Evolutionary conservation across 2,888 invertebrate species (phyloP).

Genomic region (Clanis bilineata): DNA sequence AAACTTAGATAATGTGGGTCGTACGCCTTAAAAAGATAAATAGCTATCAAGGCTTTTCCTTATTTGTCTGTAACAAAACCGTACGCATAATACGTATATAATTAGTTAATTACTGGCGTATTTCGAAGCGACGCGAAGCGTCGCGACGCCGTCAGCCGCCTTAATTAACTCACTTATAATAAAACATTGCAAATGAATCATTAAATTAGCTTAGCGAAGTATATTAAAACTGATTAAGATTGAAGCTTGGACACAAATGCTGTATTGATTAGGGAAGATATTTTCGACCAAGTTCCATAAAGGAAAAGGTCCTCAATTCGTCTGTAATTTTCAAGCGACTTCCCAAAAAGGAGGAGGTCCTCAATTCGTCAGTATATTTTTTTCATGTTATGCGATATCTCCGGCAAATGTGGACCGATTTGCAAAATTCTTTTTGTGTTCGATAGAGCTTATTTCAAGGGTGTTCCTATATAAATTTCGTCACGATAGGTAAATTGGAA

Average conservation of each 20-base stretch:
- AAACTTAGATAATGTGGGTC: conserved; percentile 2
- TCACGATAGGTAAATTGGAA: too few relatives aligned
- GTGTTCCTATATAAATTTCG: too few relatives aligned
- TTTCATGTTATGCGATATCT: too few relatives aligned
- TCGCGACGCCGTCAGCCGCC: conserved; percentile 32
- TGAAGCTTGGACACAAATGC: conserved; percentile 9
- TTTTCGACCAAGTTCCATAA: too few relatives aligned
- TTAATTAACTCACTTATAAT: conserved; percentile 63
- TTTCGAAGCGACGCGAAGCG: conserved; percentile 25
- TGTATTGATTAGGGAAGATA: neutral
- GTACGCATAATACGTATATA: conserved; percentile 21
- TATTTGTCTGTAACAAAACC: conserved; percentile 11
- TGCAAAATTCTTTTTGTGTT: too few relatives aligned
- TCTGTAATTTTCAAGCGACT: too few relatives aligned
- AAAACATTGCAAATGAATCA: conserved; percentile 49
- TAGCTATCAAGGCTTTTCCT: conserved; percentile 1
- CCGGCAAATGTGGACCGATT: too few relatives aligned
- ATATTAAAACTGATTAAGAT: conserved; percentile 19
- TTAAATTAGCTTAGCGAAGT: conserved; percentile 47
- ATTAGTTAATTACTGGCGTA: conserved; percentile 41
- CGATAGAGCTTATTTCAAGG: too few relatives aligned
- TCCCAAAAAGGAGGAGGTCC: too few relatives aligned
- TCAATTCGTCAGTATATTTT: too few relatives aligned
- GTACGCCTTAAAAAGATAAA: conserved; percentile 8
- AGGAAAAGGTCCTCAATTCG: too few relatives aligned